Conservation (phyloP, 2,797 vertebrate species). For the Oreonectes daqikongensis region DNA sequence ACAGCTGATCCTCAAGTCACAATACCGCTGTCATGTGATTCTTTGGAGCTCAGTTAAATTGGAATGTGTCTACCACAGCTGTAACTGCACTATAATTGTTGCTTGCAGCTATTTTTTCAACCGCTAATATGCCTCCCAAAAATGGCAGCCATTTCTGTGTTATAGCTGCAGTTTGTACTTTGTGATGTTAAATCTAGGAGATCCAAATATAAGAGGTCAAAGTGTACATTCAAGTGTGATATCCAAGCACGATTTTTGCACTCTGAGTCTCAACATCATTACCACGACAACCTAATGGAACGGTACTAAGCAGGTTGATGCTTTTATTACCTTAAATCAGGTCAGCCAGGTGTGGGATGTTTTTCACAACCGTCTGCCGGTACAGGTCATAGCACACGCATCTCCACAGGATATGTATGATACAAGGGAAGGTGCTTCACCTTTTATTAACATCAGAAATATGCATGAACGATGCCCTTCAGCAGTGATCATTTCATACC, state of each 20-base stretch:
- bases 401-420: background rate
- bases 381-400: background rate
- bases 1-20: background rate
- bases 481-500: constrained; percentile 25
- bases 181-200: background rate
- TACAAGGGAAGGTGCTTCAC: constrained; percentile 10
- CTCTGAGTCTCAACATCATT: background rate
- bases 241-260: background rate
- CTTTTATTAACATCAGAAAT: constrained; percentile 27
- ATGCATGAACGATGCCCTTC: constrained; percentile 4
- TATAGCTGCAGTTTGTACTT: constrained; percentile 1
- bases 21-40: constrained; percentile 6
- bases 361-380: background rate
- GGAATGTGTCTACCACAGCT: constrained; percentile 1
- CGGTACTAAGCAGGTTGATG: background rate
- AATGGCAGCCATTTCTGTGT: constrained; percentile 11
- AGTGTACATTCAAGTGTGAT: background rate
- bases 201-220: background rate
- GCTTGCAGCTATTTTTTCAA: constrained; percentile 19
- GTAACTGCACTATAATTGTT: constrained; percentile 2
- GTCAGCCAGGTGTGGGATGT: background rate
- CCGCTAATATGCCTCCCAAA: constrained; percentile 12
- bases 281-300: background rate
- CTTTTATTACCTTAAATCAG: constrained; percentile 7
- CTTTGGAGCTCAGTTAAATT: background rate